These are phyloP conservation scores for Dromaius novaehollandiae DNA, from an alignment of 2,113 vertebrate species.

Conservation along the genomic window DNA sequence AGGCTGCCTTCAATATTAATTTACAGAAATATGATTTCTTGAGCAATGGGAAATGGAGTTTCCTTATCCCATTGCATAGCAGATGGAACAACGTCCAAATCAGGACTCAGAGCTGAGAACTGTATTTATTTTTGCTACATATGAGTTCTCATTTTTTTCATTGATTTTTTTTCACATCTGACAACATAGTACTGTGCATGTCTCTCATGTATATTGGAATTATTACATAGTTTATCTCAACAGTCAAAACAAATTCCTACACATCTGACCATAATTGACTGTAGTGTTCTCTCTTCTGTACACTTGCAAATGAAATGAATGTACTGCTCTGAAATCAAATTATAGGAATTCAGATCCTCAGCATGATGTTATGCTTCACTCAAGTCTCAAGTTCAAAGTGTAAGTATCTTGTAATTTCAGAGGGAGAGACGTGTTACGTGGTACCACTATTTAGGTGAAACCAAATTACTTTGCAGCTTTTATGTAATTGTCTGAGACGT, in stretches of 20 bases:
- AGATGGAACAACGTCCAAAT: background rate
- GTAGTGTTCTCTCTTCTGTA: background rate
- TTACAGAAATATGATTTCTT: background rate
- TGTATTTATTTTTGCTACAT: background rate
- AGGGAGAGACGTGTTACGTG: background rate
- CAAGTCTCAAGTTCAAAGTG: slow-evolving; percentile 8
- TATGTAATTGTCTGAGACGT: background rate
- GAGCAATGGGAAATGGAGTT: background rate
- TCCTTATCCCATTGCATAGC: background rate
- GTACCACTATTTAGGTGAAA: background rate
- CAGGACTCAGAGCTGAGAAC: background rate
- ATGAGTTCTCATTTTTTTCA: background rate
- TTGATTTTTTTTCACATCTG: background rate
- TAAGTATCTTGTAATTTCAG: slow-evolving; percentile 28
- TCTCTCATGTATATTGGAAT: background rate
- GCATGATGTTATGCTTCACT: slow-evolving; percentile 24
- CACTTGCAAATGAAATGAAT: slow-evolving; percentile 33
- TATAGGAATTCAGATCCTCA: slow-evolving; percentile 55
- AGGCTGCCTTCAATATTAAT: background rate
- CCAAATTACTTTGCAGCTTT: background rate
- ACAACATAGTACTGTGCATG: background rate
- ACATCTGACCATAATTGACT: slow-evolving; percentile 16
- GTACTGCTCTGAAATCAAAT: slow-evolving; percentile 46
- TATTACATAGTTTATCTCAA: background rate
- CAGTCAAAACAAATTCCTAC: slow-evolving; percentile 29